These are phyloP conservation scores for Salmo trutta DNA, from an alignment of 2,797 vertebrate species.

Conservation along the genomic window DNA sequence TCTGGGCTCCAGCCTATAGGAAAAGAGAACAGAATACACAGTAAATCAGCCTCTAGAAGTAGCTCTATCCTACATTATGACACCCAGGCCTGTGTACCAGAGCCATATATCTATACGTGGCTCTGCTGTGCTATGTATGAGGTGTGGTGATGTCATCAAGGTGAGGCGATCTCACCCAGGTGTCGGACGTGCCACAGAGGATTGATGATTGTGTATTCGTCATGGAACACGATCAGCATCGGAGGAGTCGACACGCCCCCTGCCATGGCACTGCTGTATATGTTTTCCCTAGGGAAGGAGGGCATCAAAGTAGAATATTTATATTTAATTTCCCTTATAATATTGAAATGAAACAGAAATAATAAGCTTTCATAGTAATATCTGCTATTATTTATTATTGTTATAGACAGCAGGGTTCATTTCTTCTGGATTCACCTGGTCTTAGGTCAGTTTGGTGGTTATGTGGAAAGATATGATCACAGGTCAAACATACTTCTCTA, in stretches of 20 bases:
- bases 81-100: too few species aligned
- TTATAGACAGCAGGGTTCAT: not conserved
- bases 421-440: not conserved
- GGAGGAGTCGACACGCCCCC: conserved; percentile 91
- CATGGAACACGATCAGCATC: conserved; percentile 93
- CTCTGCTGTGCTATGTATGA: not conserved
- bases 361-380: not conserved
- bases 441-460: not conserved
- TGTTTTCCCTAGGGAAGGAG: conserved; percentile 76
- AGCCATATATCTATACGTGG: too few species aligned
- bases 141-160: not conserved
- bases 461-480: not conserved
- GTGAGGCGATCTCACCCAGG: conserved; percentile 77
- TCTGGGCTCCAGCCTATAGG: conserved; percentile 91
- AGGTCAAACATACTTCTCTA: not conserved
- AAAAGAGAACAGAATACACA: not conserved
- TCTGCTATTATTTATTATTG: not conserved
- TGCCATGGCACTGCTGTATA: conserved; percentile 91
- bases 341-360: not conserved
- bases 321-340: not conserved
- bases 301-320: not conserved
- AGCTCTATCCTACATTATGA: too few species aligned
- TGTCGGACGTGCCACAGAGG: conserved; percentile 94
- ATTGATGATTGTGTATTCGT: conserved; percentile 86
- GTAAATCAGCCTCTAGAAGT: not conserved